Conservation (phyloP, 1,140 invertebrate species). For the Drosophila ambigua region DNA sequence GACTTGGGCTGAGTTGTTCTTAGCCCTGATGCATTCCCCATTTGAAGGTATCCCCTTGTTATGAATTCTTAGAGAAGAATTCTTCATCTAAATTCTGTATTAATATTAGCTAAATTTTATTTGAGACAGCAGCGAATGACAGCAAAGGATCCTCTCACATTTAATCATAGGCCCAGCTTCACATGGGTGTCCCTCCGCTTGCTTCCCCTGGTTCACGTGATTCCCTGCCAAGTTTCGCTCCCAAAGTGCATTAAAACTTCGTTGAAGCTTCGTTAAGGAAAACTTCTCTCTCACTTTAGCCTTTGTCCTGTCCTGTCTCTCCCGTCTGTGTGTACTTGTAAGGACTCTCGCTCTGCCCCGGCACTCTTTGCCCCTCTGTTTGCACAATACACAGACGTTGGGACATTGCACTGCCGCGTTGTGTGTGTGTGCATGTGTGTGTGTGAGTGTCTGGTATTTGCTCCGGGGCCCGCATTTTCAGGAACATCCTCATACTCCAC, state of each 20-base stretch:
- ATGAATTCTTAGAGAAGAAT: no score
- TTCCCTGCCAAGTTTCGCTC: no score
- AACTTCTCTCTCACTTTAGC: conserved; percentile 6
- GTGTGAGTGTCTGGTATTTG: conserved; percentile 44
- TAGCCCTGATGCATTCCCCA: no score
- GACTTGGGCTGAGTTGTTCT: no score
- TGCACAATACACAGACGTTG: conserved; percentile 52
- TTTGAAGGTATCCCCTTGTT: no score
- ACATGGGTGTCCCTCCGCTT: no score
- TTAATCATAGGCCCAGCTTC: no score
- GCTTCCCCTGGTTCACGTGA: no score
- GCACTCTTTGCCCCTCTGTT: conserved; percentile 4
- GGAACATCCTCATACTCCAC: conserved; percentile 7
- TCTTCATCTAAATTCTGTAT: no score
- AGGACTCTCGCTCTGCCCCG: conserved; percentile 54
- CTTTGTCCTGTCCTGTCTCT: conserved; percentile 12
- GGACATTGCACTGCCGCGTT: conserved; percentile 62
- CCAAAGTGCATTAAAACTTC: conserved; percentile 20
- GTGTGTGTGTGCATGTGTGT: conserved; percentile 17
- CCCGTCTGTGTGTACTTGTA: conserved; percentile 57
- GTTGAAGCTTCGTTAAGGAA: not conserved
- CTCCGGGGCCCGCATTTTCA: conserved; percentile 61
- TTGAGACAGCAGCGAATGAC: no score
- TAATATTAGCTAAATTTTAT: no score
- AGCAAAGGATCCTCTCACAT: no score